Base-by-base conservation (phyloP, 2,113 vertebrate species). In the Pachycephala philippinensis region DNA sequence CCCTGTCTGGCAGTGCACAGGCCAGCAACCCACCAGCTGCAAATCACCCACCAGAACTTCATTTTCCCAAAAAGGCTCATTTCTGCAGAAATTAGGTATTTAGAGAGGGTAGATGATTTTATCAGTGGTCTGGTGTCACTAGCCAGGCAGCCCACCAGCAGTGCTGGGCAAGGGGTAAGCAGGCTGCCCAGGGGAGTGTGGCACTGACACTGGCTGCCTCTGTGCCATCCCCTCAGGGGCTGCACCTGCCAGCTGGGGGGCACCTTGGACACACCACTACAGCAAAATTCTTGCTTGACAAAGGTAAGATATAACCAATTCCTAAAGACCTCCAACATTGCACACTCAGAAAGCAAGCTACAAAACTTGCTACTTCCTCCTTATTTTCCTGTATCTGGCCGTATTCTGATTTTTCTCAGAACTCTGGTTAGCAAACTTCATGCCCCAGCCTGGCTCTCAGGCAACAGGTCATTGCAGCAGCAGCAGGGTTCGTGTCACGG, bases 141-240 rank as follows among this genome's bases (percentile, higher is more conserved):
- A 9, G 13, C 18, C 37, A 35, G 21, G 20, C 3, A 35, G 20
- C 40, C 23, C 59, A 66, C 7, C 3, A 5, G 30, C 21, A 56
- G 23, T 31, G 50, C 24, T 14, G 37, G 33, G 8, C 4, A 20
- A 40, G 21, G 17, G 24, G 5, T 2, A 28, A 14, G 15, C 4
- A 31, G 26, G 47, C 16, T 56, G 26, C 2, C 7, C 0, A 0
- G 27, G 15, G 44, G 1, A 24, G 9, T 4, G 7, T 4, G 13
- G 54, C 10, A 11, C 53, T 82, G 59, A 53, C 13, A 18, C 17
- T 28, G 2, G 20, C 50, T 49, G 20, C 22, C 20, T 33, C 53
- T 8, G 30, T 45, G 18, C 40, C 20, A 15, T 11, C 56, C 53
- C 56, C 57, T 72, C 78, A 59, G 10, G 27, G 74, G 64, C 74